phyloP scores from a whole-genome alignment of 2,888 invertebrate species.

The Mimumesa dahlbomi region DNA sequence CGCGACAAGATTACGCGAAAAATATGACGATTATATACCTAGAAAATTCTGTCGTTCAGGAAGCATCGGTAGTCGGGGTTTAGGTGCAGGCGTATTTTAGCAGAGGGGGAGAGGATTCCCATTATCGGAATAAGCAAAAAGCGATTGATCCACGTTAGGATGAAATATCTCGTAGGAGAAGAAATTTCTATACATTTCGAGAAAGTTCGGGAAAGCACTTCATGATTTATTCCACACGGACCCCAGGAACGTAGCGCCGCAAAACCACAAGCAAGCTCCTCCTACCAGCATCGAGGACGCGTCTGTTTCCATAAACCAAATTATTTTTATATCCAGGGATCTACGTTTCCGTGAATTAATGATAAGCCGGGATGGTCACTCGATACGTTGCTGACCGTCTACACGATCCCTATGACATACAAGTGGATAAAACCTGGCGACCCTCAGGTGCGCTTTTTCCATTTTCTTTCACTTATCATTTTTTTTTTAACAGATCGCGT shows the following conservation, averaged over 20 bases:
- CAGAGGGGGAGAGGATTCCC: too few relatives aligned
- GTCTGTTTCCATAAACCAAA: conserved; percentile 79
- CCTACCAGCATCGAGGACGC: conserved; percentile 64
- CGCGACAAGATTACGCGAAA: too few relatives aligned
- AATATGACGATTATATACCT: too few relatives aligned
- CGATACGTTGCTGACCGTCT: conserved; percentile 63
- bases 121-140: neutral
- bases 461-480: conserved; percentile 53
- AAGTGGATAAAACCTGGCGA: conserved; percentile 56
- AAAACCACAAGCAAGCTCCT: conserved; percentile 49
- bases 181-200: conserved; percentile 43
- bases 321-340: conserved; percentile 79
- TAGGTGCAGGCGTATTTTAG: too few relatives aligned
- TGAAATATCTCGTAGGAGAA: conserved; percentile 4
- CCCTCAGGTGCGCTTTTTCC: conserved; percentile 49
- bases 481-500: too few relatives aligned
- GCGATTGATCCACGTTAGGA: conserved; percentile 5
- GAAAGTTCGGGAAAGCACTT: conserved; percentile 50
- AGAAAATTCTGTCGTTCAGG: too few relatives aligned
- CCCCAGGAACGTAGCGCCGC: conserved; percentile 50
- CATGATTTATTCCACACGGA: conserved; percentile 67
- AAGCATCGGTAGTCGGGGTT: too few relatives aligned
- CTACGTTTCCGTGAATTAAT: conserved; percentile 75
- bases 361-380: conserved; percentile 73
- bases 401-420: conserved; percentile 59